Evolutionary conservation across 2,797 vertebrate species (phyloP).

Genomic region (Oophaga sylvatica): DNA sequence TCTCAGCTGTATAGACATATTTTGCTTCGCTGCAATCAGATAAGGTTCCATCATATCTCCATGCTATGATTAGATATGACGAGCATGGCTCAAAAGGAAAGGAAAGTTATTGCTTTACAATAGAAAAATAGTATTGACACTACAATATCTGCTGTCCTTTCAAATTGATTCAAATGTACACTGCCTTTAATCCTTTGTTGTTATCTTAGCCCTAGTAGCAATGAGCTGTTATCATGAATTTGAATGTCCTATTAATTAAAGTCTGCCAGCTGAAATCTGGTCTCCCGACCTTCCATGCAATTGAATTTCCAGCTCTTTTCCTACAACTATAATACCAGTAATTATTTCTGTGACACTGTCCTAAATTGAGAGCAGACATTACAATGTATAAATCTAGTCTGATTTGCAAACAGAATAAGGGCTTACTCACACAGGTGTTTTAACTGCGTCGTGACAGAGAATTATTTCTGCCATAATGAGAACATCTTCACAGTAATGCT

Average conservation of each 20-base stretch:
- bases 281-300: constrained; percentile 36
- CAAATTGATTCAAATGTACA: constrained; percentile 61
- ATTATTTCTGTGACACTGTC: constrained; percentile 42
- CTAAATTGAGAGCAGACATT: constrained; percentile 20
- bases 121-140: constrained; percentile 52
- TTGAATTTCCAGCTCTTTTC: constrained; percentile 33
- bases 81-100: constrained; percentile 46
- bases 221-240: constrained; percentile 65
- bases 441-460: neutral
- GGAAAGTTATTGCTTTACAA: constrained; percentile 53
- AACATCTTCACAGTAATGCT: neutral
- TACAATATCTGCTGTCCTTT: constrained; percentile 56
- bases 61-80: constrained; percentile 51
- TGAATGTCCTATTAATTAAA: constrained; percentile 66
- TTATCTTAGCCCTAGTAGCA: constrained; percentile 60
- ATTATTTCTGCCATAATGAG: constrained; percentile 4
- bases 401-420: constrained; percentile 20
- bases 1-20: constrained; percentile 3
- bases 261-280: constrained; percentile 47
- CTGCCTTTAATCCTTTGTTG: constrained; percentile 64
- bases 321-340: constrained; percentile 28
- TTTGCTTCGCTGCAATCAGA: constrained; percentile 28
- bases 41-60: constrained; percentile 43
- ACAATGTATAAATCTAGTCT: constrained; percentile 9
- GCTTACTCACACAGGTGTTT: neutral